Percentiles rank a stretch among this genome's conserved stretches.
Evolutionary conservation across 1,140 invertebrate species (phyloP).

Genomic region (Penaeus vannamei): DNA sequence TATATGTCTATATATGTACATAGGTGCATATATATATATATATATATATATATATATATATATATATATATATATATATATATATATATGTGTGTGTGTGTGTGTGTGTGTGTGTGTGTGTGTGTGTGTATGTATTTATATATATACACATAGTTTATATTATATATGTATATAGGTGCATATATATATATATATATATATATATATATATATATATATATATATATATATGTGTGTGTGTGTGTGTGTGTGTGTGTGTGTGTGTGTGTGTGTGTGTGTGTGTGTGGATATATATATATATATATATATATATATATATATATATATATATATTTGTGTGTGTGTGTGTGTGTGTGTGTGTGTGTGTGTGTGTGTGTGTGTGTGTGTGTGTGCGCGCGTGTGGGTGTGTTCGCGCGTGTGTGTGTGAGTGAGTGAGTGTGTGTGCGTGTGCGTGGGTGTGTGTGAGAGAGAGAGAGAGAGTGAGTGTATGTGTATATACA

Average conservation of each 20-base stretch:
- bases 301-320: neutral
- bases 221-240: conserved; percentile 11
- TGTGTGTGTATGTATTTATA: too few species aligned
- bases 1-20: too few species aligned
- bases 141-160: too few species aligned
- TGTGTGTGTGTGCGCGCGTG: neutral
- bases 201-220: too few species aligned
- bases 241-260: neutral
- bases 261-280: neutral
- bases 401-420: neutral
- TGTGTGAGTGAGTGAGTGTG: neutral
- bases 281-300: neutral
- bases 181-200: too few species aligned
- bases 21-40: too few species aligned
- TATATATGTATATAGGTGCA: too few species aligned
- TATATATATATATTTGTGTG: conserved; percentile 15
- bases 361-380: neutral
- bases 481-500: conserved; percentile 1
- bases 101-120: too few species aligned
- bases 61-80: too few species aligned
- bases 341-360: neutral
- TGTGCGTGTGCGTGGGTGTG: neutral
- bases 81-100: too few species aligned
- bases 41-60: too few species aligned
- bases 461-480: neutral